Base-by-base conservation (phyloP, 2,888 invertebrate genomes). In the Spilarctia lutea region DNA sequence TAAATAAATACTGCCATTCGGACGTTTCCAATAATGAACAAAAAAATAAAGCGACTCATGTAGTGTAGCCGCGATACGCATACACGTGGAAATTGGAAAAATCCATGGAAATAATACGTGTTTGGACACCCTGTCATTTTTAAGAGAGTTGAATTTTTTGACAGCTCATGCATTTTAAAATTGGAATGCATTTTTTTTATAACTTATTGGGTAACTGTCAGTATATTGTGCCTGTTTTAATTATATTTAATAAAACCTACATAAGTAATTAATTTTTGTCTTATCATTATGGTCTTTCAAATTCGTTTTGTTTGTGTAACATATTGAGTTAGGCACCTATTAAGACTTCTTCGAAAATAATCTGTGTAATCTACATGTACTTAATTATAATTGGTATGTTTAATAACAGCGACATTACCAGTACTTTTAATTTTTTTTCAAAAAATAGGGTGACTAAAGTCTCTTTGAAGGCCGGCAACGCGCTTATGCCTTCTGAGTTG, bases 71-170 rank as follows among this genome's bases (percentile, higher is more conserved):
- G 81, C 83, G 94, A 94, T 94, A 94, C 81, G 89, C 80, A 78
- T 78, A 75, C 79, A 80, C 77, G 84, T 91, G 94, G 93, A 94
- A 94, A 94, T 94, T 94, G 94, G 90, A 92, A 94, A 94, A 93
- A 91, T 89, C 88, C 88, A 80, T 85, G 86, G 78, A 88, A 89
- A 89, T 86, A 85, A 84, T 73, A 75, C 75, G n/a, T 75, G 60
- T 48, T 69, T 76, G 77, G 81, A 81, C 82, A 84, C 77, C 70
- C 76, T 79, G 74, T 65, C 66, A 75, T 84, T 83, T 83, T 84
- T 79, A 75, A 76, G 71, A 77, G 39, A 45, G 39, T 68, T 33
- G 18, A 0, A 60, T 71, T 76, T 71, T 76, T 79, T 33, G 27
- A 33, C 65, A 45, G 68, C 27, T 52, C 52, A 10, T 52, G 24